Evolutionary conservation across 2,888 invertebrate species (phyloP), one percentile per base, ranked within the genome.

Genomic region (Protula sp.): DNA sequence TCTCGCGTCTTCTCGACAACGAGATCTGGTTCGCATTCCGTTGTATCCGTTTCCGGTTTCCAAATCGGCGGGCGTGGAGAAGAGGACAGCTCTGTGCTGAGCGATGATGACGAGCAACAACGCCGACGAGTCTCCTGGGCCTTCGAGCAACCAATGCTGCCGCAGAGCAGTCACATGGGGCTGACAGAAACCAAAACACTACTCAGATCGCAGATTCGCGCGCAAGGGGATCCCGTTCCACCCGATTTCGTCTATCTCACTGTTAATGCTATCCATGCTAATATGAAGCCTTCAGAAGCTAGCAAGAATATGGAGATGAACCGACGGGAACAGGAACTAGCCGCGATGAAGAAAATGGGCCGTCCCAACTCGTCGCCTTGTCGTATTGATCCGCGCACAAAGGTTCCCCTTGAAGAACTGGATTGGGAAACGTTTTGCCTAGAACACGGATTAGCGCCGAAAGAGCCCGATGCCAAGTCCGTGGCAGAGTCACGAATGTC

Each of bases 171-270:
- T 53, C 72, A 72, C 27, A 68, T 77, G 48, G 67, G 70, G 5
- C 66, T 80, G 54, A 70, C 73, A 3, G 78, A 80, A 58, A 78
- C 75, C 26, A 79, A 79, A 61, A 62, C 76, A 3, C 63, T 78
- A 55, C 69, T 80, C 27, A 63, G 76, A 24, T 77, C 78, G 28
- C 80, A 80, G 65, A 78, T 80, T 53, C 61, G 79, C 30, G 72
- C 71, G 69, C 73, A 70, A 59, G 66, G 72, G 19, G 73, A 74
- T 50, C 72, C 63, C 30, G 69, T 75, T 5, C 77, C 79, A 1
- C 79, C 79, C 22, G 76, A 77, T 60, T 79, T 79, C 66, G 74
- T 79, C 14, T 78, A 76, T 57, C 64, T 77, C n/a, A 74, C 76
- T 14, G 74, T 79, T 1, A 76, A 74, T 67, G 71, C 75, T 30